Evolutionary conservation across 2,888 invertebrate species (phyloP), one percentile per base, ranked within the genome.

Genomic region (Plagiodera versicolora): DNA sequence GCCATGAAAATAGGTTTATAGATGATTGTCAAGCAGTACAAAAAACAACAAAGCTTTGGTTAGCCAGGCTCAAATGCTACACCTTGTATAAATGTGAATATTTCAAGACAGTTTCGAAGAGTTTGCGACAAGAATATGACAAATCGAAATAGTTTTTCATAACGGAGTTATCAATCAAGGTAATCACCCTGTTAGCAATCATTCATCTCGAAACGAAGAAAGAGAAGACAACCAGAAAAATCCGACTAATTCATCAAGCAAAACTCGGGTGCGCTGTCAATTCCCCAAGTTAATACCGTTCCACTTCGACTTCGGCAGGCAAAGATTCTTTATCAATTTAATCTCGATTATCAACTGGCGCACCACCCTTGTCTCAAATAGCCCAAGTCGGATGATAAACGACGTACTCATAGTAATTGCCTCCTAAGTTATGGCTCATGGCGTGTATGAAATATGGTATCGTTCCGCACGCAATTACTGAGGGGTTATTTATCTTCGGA

Each of bases 361-460:
- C 73, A 66, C 72, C 71, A 67, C 69, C 72, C 74, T 73, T 74
- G 74, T 74, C 74, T 74, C 69, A 69, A 74, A 39, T 39, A 39
- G 39, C 39, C 39, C 60, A 60, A 66, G 65, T 62, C 63, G 70
- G 77, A 81, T 83, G 83, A 84, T 84, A 83, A 83, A 83, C 81
- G 83, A 83, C 81, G 80, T 83, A 83, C 83, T 84, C 82, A 81
- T 80, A 79, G 82, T 83, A 83, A 84, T 84, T 83, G 83, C 83
- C 83, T 82, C 77, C 81, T 82, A 83, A 83, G 83, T 83, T 83
- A 83, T 83, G 83, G 82, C 81, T 81, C 81, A 81, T 81, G 82
- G 81, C 81, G 80, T 79, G 77, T 81, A 82, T 83, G 83, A 83
- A 83, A 83, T 83, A 83, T 83, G 83, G 82, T 81, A 81, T 82